phyloP scores from a whole-genome alignment of 2,113 vertebrate species.

The Mandrillus leucophaeus region DNA sequence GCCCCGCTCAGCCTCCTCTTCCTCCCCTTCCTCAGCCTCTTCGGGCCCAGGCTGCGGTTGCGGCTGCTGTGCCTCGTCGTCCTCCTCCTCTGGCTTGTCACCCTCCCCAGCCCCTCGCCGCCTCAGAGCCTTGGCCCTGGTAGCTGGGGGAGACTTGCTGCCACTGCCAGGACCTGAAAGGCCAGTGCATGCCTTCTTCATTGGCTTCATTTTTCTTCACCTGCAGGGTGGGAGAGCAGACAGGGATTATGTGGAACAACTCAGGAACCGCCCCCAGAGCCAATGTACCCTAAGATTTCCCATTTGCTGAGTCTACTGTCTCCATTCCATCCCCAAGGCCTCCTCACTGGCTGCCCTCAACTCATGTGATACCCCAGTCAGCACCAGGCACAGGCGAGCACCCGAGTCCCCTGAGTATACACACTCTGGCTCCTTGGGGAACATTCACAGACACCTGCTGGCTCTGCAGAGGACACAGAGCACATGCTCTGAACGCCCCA shows the following conservation, averaged over 20 bases:
- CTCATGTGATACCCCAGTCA: background rate
- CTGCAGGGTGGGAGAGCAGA: slow-evolving; percentile 50
- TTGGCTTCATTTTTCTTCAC: slow-evolving; percentile 87
- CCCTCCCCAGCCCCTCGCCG: slow-evolving; percentile 79
- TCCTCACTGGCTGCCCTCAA: background rate
- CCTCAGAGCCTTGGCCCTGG: slow-evolving; percentile 88
- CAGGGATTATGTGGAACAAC: background rate
- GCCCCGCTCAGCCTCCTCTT: slow-evolving; percentile 57
- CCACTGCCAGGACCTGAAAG: slow-evolving; percentile 58
- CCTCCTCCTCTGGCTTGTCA: slow-evolving; percentile 81
- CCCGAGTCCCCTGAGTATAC: background rate
- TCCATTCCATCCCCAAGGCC: background rate
- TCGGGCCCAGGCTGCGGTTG: slow-evolving; percentile 19
- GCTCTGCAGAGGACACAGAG: background rate
- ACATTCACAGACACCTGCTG: background rate
- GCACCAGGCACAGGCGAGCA: slow-evolving; percentile 11
- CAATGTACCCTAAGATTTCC: background rate
- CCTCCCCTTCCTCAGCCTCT: slow-evolving; percentile 71
- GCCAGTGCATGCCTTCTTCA: slow-evolving; percentile 86
- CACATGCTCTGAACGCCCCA: background rate
- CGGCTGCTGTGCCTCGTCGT: slow-evolving; percentile 70
- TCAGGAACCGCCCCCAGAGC: background rate
- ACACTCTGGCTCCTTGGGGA: background rate
- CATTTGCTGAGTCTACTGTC: background rate
- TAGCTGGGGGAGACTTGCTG: slow-evolving; percentile 83